A percentile compares a stretch with the other conserved stretches of the same genome.
These are phyloP conservation scores for Phoxinus dragarum DNA, from an alignment of 2,797 vertebrate genomes.

Conservation along the genomic window DNA sequence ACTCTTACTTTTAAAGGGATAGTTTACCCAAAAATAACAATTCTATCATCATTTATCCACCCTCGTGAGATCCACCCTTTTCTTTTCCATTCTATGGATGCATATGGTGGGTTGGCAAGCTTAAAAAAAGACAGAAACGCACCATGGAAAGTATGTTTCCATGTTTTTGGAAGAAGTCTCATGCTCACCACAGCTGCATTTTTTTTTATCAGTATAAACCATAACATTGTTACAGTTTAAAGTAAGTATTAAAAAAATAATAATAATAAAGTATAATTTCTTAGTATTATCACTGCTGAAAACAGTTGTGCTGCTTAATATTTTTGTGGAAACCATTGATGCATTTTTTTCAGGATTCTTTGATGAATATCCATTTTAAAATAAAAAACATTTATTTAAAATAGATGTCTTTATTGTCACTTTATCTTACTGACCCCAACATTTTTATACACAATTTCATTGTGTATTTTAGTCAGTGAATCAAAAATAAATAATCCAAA, in stretches of 20 bases:
- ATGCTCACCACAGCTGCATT: background rate
- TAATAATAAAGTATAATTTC: background rate
- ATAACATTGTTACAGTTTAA: background rate
- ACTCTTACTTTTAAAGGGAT: background rate
- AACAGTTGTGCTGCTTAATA: background rate
- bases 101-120: background rate
- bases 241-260: background rate
- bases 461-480: background rate
- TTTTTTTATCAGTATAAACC: background rate
- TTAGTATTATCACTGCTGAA: background rate
- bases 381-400: no score
- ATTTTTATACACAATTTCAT: no score
- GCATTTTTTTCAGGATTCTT: background rate
- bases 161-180: background rate
- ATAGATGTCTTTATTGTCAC: background rate
- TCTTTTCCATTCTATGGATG: background rate
- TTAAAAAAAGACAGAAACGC: background rate
- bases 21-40: slow-evolving; percentile 16
- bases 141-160: slow-evolving; percentile 7
- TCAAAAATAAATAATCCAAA: background rate
- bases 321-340: background rate
- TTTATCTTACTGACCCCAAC: background rate
- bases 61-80: background rate
- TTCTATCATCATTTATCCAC: background rate
- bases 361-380: background rate